Percentiles rank a stretch among this genome's conserved stretches.
These are phyloP conservation scores for Cydia fagiglandana DNA, from an alignment of 1,140 invertebrate species.

Conservation along the genomic window DNA sequence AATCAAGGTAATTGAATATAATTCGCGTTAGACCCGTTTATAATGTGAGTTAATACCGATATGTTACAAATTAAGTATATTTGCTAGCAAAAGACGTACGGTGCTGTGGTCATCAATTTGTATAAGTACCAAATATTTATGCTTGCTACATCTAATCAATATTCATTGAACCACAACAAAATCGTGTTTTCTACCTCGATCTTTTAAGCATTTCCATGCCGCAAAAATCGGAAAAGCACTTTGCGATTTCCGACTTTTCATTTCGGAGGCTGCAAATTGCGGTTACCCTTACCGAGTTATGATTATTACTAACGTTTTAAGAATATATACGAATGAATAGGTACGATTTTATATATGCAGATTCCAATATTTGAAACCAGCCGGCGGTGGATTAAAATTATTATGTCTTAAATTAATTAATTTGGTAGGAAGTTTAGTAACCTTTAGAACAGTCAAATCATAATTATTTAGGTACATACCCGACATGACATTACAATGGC, in stretches of 20 bases:
- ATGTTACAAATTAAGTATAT: too few species aligned
- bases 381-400: too few species aligned
- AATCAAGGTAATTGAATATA: too few species aligned
- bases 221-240: conserved; percentile 19
- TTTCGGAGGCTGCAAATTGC: conserved; percentile 7
- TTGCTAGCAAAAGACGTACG: not conserved
- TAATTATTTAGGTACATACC: too few species aligned
- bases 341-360: not conserved
- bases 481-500: too few species aligned
- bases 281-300: not conserved
- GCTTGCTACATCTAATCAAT: not conserved
- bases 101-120: not conserved
- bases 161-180: not conserved
- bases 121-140: not conserved
- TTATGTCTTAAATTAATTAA: too few species aligned
- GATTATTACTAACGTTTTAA: conserved; percentile 1
- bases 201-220: not conserved
- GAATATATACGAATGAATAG: too few species aligned
- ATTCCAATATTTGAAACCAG: not conserved
- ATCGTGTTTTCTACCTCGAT: not conserved
- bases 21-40: too few species aligned
- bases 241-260: conserved; percentile 19
- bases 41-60: too few species aligned
- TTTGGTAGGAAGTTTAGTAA: too few species aligned
- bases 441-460: too few species aligned